Base-by-base conservation (phyloP, 2,113 vertebrate species). In the Pitta sordida region DNA sequence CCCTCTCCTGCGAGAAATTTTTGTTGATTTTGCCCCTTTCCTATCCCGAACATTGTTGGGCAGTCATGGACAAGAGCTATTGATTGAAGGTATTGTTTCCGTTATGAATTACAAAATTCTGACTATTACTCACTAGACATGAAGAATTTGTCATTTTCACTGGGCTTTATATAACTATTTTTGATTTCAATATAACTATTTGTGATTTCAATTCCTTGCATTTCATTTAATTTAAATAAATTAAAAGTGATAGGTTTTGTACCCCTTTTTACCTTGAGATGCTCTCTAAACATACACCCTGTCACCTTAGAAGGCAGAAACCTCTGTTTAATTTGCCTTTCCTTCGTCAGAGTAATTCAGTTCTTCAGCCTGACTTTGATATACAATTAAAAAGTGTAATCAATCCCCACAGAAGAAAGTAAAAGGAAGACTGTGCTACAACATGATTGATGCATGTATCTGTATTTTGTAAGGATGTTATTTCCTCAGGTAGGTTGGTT, bases 1-100 rank as follows among this genome's bases (percentile, higher is more conserved):
- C 8, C 99, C 99, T 77, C 98, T 99, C 86, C 97, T 99, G 93
- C 97, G 99, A 93, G 99, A 99, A 98, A 99, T 99, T 96, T 99
- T 99, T 97, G 99, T 99, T 96, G 99, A 99, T 97, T 99, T 99
- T 98, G 99, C 99, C 20, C 99, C 99, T 79, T 99, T 99, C 95
- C 97, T 99, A 30, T 99, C 99, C 20, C 98, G 99, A 73, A 99
- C 99, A 12, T 96, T 99, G 91, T 96, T 99, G 97, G 99, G 99
- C 85, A 99, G 99, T 97, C 99, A 99, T 44, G 99, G 99, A 92
- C 99, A 99, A 97, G 99, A 99, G 93, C 96, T 99, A 81, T 98
- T 99, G 94, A 99, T 99, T 94, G 99, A 99, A 99, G 99, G 99
- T 99, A 99, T 91, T 96, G 96, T 96, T 98, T 73, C 98, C 97